Base-by-base conservation (phyloP, 1,140 invertebrate species). In the Drosophila ficusphila region DNA sequence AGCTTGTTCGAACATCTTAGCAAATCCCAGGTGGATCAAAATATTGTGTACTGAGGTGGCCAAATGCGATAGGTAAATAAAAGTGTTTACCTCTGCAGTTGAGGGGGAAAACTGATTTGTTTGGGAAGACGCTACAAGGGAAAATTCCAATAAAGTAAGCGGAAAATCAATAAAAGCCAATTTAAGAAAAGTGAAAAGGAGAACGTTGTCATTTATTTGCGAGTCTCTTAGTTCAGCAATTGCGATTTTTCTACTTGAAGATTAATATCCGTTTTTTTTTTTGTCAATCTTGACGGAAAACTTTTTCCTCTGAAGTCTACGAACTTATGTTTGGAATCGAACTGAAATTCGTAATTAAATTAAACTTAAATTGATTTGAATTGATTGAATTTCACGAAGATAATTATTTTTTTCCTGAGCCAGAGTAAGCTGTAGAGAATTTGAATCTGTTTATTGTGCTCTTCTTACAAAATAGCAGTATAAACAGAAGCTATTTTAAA, bases 111-210 rank as follows among this genome's bases (percentile, higher is more conserved):
- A 39, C 44, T 2, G 57, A 62, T 62, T 62, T 41, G 19, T 33
- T 51, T 51, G 12, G 19, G 11, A 33, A 14, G 16, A 14, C 27
- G 8, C 19, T 39, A 27, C 19, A 9, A 5, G 31, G 33, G 9
- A 29, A 19, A 49, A 49, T 65, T 39, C 33, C 38, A 64, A 61
- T 64, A 49, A 48, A 31, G 14, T 14, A 16, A 41, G 25, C 7
- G 21, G 21, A 67, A 67, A 67, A 67, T 68, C 64, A 52, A 67
- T 68, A 68, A 33, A 52, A 68, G 29, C 25, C 34, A 67, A 67
- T 34, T 52, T 38, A 52, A 67, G 56, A 67, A 67, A 33, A 41
- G 46, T 19, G 27, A 8, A 9, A 34, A 16, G n/a, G 6, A 31
- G 21, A 51, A 42, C 19, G 29, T 52, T 52, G 48, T 56, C 54